Evolutionary conservation across 1,140 invertebrate genomes (phyloP).

Genomic region (Tetramorium simillimum): DNA sequence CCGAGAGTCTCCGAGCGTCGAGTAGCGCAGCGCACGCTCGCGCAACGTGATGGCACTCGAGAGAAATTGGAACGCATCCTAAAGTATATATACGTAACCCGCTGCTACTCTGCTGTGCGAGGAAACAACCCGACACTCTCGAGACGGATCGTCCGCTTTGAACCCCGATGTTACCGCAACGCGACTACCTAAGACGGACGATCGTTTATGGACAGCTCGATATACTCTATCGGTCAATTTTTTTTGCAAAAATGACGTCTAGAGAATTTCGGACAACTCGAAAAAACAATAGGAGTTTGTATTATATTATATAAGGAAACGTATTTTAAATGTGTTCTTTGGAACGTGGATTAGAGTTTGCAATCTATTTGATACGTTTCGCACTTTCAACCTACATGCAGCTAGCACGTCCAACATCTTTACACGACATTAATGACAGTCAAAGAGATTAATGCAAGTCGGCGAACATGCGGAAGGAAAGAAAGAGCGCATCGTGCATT

Average conservation of each 20-base stretch:
- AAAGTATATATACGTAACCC: conserved; percentile 61
- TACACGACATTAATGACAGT: background rate
- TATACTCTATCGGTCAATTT: conserved; percentile 52
- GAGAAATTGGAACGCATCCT: conserved; percentile 67
- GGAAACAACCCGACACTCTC: conserved; percentile 50
- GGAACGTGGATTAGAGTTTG: background rate
- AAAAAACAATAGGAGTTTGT: background rate
- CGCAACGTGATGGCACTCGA: conserved; percentile 46
- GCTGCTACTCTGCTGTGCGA: conserved; percentile 27
- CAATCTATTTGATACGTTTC: background rate
- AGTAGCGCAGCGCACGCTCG: conserved; percentile 50
- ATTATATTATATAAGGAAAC: background rate
- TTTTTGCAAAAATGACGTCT: conserved; percentile 24
- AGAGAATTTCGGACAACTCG: background rate
- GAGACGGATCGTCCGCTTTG: conserved; percentile 63
- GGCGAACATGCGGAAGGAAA: background rate
- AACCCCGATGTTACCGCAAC: conserved; percentile 51
- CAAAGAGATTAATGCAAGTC: conserved; percentile 4
- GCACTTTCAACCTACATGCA: background rate
- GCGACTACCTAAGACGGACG: conserved; percentile 42
- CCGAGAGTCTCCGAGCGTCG: conserved; percentile 57
- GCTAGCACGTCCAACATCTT: background rate
- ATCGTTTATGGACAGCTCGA: conserved; percentile 46
- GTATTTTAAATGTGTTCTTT: background rate
- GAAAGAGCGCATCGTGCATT: background rate